phyloP scores from a whole-genome alignment of 2,888 invertebrate genomes.

The Phania funesta region DNA sequence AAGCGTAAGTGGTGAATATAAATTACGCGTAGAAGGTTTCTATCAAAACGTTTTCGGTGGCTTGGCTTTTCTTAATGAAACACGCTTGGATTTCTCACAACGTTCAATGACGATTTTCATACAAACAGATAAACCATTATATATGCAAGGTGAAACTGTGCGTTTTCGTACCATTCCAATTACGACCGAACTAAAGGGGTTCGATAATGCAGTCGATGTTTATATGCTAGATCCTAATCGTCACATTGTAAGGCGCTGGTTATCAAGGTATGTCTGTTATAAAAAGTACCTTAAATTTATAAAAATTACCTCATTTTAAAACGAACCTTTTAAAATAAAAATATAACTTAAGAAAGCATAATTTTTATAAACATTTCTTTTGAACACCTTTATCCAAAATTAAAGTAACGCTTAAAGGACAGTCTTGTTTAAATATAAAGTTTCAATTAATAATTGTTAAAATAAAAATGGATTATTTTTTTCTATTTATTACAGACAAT shows the following conservation, averaged over 20 bases:
- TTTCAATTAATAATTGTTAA: neutral
- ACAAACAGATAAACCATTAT: constrained; percentile 96
- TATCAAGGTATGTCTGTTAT: constrained; percentile 83
- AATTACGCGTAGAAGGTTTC: constrained; percentile 90
- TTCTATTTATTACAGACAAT: constrained; percentile 82
- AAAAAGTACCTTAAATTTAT: no score
- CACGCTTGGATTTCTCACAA: constrained; percentile 90
- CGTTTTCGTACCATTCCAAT: constrained; percentile 95
- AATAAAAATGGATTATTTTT: neutral
- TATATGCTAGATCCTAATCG: constrained; percentile 94
- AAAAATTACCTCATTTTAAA: no score
- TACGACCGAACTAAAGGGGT: constrained; percentile 94
- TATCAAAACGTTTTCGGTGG: constrained; percentile 87
- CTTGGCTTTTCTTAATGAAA: constrained; percentile 94
- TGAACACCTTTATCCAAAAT: no score
- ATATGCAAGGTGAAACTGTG: constrained; percentile 95
- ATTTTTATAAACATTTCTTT: no score
- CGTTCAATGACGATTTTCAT: constrained; percentile 97
- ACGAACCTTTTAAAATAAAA: no score
- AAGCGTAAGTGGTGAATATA: constrained; percentile 91
- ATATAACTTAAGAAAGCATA: neutral
- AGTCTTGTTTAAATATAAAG: no score
- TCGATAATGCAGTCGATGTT: constrained; percentile 94
- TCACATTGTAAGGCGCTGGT: constrained; percentile 94
- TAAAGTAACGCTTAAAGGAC: no score